These are phyloP conservation scores for Eurystomus gularis DNA, from an alignment of 2,113 vertebrate species.

Conservation along the genomic window DNA sequence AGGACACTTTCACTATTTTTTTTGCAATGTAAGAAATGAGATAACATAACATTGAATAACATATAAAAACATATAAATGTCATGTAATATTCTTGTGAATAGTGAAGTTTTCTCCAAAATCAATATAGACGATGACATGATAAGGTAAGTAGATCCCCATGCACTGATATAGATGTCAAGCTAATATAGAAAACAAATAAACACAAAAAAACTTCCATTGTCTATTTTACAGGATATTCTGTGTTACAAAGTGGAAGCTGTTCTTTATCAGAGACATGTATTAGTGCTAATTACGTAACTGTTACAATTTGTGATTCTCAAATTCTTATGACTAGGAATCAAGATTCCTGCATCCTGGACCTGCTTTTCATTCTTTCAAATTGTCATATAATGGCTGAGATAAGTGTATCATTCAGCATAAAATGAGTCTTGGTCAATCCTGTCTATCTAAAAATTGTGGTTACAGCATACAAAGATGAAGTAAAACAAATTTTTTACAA, in stretches of 20 bases:
- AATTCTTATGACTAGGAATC: neutral
- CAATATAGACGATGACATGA: neutral
- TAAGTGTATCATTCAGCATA: neutral
- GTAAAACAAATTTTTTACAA: neutral
- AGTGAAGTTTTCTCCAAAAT: neutral
- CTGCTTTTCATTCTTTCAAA: neutral
- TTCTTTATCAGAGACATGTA: neutral
- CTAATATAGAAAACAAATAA: neutral
- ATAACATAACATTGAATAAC: neutral
- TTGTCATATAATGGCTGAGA: neutral
- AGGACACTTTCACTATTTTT: accelerated
- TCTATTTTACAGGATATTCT: neutral
- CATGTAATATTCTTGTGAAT: neutral
- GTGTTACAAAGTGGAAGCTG: neutral
- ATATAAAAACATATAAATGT: neutral
- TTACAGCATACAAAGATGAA: neutral
- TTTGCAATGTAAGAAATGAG: neutral
- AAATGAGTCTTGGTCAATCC: neutral
- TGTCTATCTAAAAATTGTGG: neutral
- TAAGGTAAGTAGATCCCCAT: neutral
- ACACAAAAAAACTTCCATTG: neutral
- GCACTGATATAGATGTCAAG: neutral
- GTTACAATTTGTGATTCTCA: neutral
- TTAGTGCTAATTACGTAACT: neutral
- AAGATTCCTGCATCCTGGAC: neutral